Conservation (phyloP, 1,140 invertebrate species). For the Oreohelix idahoensis region DNA sequence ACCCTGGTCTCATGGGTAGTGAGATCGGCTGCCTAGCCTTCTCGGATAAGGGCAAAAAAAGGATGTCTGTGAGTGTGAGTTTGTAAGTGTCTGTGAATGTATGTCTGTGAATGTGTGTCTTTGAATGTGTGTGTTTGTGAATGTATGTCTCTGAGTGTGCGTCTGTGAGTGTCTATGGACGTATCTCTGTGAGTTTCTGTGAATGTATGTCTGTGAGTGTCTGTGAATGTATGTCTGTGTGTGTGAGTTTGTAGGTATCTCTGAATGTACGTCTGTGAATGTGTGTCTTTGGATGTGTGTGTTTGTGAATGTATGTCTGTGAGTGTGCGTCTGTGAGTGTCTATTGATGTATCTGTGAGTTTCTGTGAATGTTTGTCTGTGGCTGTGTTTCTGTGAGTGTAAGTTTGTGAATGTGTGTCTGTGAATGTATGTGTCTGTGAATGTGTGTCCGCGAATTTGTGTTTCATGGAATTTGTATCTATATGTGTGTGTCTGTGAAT, state of each 20-base stretch:
- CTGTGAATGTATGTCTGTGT: no score
- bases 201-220: not conserved
- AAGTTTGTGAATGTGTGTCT: not conserved
- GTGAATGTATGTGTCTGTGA: no score
- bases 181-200: constrained; percentile 15
- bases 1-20: no score
- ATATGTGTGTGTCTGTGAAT: not conserved
- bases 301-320: not conserved
- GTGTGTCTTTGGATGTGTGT: not conserved
- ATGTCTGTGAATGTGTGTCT: no score
- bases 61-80: no score
- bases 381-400: not conserved
- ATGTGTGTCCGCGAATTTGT: not conserved
- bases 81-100: no score
- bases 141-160: no score
- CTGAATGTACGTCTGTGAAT: not conserved
- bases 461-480: not conserved
- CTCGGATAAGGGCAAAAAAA: no score
- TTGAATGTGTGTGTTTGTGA: no score
- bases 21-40: no score
- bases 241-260: no score
- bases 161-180: no score
- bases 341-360: constrained; percentile 24
- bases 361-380: constrained; percentile 6
- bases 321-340: not conserved